A percentile compares a stretch with the other conserved stretches of the same genome.
Conservation (phyloP, 64 coral and sea anemone genomes). For the Hydrozoanthus tunicans region DNA sequence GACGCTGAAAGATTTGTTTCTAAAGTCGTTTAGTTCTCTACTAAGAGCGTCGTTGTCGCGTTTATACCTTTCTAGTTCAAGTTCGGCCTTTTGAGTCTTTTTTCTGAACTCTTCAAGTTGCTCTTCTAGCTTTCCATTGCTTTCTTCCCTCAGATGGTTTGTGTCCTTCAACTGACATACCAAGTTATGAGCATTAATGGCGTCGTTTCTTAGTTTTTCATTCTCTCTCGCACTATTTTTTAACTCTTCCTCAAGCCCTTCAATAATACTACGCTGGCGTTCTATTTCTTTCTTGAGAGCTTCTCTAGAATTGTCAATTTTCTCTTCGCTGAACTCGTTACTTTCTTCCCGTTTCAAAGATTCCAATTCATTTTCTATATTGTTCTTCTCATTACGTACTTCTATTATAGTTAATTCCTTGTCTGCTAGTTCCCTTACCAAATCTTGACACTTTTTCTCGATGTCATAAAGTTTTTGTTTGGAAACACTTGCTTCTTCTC, state of each 20-base stretch:
- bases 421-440: conserved; percentile 49
- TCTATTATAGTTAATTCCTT: conserved; percentile 39
- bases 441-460: conserved; percentile 59
- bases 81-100: conserved; percentile 63
- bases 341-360: conserved; percentile 44
- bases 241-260: conserved; percentile 58
- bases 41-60: conserved; percentile 53
- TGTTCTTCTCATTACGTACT: conserved; percentile 36
- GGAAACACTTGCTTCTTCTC: conserved; percentile 58
- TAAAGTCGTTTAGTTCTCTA: conserved; percentile 34
- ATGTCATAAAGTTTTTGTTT: conserved; percentile 62
- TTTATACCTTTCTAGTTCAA: conserved; percentile 58
- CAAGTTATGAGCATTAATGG: conserved; percentile 73
- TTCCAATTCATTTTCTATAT: conserved; percentile 54
- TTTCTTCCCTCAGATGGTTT: conserved; percentile 55
- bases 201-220: conserved; percentile 77
- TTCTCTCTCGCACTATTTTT: conserved; percentile 72
- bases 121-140: conserved; percentile 54
- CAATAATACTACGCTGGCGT: conserved; percentile 18
- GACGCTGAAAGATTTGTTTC: conserved; percentile 7
- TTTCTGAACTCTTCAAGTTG: conserved; percentile 49
- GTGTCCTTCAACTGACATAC: conserved; percentile 74
- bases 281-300: conserved; percentile 51
- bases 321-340: not conserved
- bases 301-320: conserved; percentile 52